Evolutionary conservation across 2,888 invertebrate species (phyloP).

Genomic region (Candidula unifasciata): DNA sequence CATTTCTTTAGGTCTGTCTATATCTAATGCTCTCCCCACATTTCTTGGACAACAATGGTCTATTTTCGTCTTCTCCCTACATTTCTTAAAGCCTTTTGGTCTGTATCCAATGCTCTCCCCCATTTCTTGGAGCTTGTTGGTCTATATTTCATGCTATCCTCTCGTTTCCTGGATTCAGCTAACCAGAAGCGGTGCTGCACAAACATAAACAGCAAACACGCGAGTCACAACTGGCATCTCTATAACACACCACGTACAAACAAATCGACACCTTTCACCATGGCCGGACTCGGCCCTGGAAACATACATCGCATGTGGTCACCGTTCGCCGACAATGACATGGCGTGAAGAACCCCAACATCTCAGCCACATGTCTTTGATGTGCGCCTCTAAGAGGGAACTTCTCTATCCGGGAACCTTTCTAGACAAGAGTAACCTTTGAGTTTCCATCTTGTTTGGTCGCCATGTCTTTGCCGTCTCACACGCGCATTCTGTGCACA

Average conservation of each 20-base stretch:
- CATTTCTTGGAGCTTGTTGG: too few relatives aligned
- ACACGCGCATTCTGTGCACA: not conserved
- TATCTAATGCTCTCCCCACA: too few relatives aligned
- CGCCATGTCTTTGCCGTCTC: not conserved
- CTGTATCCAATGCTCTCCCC: too few relatives aligned
- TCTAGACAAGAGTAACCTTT: constrained; percentile 17
- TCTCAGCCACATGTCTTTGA: not conserved
- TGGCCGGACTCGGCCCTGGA: not conserved
- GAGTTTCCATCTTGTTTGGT: not conserved
- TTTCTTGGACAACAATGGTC: too few relatives aligned
- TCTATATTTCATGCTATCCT: too few relatives aligned
- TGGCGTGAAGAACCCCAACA: not conserved
- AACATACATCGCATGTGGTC: not conserved
- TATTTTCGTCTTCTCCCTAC: too few relatives aligned
- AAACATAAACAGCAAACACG: too few relatives aligned
- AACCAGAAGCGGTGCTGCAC: too few relatives aligned
- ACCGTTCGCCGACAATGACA: not conserved
- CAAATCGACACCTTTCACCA: not conserved
- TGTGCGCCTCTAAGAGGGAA: constrained; percentile 5
- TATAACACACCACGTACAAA: not conserved
- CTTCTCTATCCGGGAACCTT: not conserved
- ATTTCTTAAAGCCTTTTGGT: too few relatives aligned
- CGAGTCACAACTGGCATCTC: too few relatives aligned
- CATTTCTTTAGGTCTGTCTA: too few relatives aligned
- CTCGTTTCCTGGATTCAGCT: too few relatives aligned